A percentile compares a stretch with the other conserved stretches of the same genome.
phyloP scores from a whole-genome alignment of 2,888 invertebrate species.

The Xylota segnis region DNA sequence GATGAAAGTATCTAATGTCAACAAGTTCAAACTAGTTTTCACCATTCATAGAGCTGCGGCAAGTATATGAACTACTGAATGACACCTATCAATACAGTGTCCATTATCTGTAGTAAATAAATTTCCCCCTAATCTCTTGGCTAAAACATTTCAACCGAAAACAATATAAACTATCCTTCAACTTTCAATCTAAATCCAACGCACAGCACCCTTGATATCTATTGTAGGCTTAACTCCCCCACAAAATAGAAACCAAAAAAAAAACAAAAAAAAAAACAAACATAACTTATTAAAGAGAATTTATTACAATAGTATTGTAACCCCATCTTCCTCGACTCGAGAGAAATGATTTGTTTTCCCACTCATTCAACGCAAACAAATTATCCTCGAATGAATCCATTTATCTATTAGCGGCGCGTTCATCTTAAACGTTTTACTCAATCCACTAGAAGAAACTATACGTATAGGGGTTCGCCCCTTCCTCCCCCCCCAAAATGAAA shows the following conservation, averaged over 20 bases:
- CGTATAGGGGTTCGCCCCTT: too few relatives aligned
- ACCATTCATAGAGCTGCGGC: too few relatives aligned
- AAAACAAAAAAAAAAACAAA: slow-evolving; percentile 8
- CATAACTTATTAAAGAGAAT: slow-evolving; percentile 28
- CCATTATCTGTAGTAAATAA: background rate
- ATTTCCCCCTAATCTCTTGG: slow-evolving; percentile 25
- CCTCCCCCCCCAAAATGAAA: slow-evolving; percentile 17
- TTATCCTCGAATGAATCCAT: slow-evolving; percentile 62
- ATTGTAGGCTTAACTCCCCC: slow-evolving; percentile 12
- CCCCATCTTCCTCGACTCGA: slow-evolving; percentile 4
- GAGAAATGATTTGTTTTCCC: slow-evolving; percentile 67
- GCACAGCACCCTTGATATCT: slow-evolving; percentile 7
- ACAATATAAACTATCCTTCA: slow-evolving; percentile 21
- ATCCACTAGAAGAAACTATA: background rate
- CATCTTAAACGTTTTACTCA: slow-evolving; percentile 58
- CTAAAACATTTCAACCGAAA: slow-evolving; percentile 25
- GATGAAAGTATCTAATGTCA: background rate
- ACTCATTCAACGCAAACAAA: slow-evolving; percentile 69
- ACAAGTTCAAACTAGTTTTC: background rate
- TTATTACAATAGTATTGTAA: slow-evolving; percentile 21
- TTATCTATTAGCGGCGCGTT: slow-evolving; percentile 47
- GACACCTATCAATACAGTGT: background rate
- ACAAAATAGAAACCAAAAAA: background rate
- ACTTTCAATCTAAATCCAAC: slow-evolving; percentile 25
- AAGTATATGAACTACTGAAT: too few relatives aligned